Evolutionary conservation across 2,888 invertebrate species (phyloP).

Genomic region (Priapulus caudatus): DNA sequence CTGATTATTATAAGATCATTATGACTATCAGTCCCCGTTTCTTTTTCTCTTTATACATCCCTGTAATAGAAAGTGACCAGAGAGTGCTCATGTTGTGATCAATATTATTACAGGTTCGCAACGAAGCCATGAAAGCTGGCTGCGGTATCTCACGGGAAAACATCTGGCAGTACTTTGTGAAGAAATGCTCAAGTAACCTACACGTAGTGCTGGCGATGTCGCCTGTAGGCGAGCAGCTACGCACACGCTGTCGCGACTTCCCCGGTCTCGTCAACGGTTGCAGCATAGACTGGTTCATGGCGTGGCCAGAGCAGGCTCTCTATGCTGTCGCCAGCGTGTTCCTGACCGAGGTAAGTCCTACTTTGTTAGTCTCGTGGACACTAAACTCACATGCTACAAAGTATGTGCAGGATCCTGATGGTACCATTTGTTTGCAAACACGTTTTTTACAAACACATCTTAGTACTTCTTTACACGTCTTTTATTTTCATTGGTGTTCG

Average conservation of each 20-base stretch:
- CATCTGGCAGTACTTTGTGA: conserved; percentile 72
- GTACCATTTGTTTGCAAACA: background rate
- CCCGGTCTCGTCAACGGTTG: conserved; percentile 84
- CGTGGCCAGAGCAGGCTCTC: conserved; percentile 82
- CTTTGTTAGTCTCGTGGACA: too few species aligned
- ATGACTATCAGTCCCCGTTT: too few species aligned
- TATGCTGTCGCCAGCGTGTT: conserved; percentile 73
- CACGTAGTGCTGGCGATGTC: conserved; percentile 86
- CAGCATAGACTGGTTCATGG: conserved; percentile 84
- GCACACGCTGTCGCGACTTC: conserved; percentile 74
- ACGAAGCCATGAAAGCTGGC: conserved; percentile 56
- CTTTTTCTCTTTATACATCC: too few species aligned
- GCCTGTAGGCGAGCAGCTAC: conserved; percentile 65
- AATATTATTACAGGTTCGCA: conserved; percentile 47
- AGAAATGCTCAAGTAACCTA: conserved; percentile 64
- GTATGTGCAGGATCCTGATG: background rate
- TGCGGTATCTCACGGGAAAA: conserved; percentile 61
- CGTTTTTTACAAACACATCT: background rate
- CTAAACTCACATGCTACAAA: background rate
- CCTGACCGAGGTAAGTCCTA: conserved; percentile 56
- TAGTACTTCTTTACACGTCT: too few species aligned
- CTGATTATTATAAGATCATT: too few species aligned
- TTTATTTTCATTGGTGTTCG: too few species aligned
- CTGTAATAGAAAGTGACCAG: too few species aligned
- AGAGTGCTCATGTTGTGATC: too few species aligned